Conservation (phyloP, 1,140 invertebrate genomes). For the Chymomyza costata region DNA sequence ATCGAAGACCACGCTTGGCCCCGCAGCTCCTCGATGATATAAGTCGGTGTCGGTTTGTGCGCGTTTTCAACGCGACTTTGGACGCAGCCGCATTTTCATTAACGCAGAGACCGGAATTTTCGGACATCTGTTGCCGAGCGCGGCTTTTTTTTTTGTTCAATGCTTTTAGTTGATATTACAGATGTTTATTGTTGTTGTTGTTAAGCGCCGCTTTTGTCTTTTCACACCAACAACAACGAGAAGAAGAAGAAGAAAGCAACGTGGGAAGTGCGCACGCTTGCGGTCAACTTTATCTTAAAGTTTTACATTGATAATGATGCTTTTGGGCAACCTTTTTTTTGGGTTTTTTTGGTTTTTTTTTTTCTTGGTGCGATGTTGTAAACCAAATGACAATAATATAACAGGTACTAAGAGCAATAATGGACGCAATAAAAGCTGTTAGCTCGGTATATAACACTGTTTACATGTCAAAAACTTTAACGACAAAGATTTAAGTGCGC, state of each 20-base stretch:
- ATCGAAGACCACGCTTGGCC: conserved; percentile 7
- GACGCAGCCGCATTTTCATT: conserved; percentile 50
- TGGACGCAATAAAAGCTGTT: conserved; percentile 12
- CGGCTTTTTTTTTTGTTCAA: no score
- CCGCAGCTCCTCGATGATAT: conserved; percentile 20
- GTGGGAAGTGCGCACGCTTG: conserved; percentile 29
- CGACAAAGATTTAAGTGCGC: conserved; percentile 21
- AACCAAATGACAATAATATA: background rate
- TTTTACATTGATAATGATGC: no score
- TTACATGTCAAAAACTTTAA: conserved; percentile 16
- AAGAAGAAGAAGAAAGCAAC: conserved; percentile 9
- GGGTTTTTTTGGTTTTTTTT: no score
- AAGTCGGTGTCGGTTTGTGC: conserved; percentile 1
- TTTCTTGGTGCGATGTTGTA: no score
- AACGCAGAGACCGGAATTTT: conserved; percentile 52
- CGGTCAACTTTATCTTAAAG: conserved; percentile 1
- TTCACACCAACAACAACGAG: background rate
- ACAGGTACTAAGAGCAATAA: no score
- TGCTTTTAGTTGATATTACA: conserved; percentile 1
- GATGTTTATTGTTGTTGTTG: conserved; percentile 24
- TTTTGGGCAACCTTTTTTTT: no score
- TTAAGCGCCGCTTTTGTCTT: conserved; percentile 10
- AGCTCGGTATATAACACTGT: no score
- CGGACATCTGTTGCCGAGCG: conserved; percentile 12
- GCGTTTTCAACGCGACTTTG: conserved; percentile 7